phyloP scores from a whole-genome alignment of 2,113 vertebrate genomes.

The Dipodomys merriami region DNA sequence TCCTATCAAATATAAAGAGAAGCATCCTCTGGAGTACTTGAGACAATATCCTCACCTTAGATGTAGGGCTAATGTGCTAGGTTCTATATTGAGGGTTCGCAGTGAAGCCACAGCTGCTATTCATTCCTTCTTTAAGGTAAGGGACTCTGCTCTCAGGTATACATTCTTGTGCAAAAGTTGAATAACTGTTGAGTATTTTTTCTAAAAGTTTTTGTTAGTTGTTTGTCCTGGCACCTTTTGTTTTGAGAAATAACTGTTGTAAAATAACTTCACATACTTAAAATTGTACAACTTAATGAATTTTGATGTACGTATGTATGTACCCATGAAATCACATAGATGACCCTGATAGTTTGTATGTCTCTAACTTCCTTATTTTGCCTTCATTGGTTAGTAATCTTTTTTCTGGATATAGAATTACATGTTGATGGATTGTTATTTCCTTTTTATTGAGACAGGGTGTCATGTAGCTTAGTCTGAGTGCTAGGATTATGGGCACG shows the following conservation, averaged over 20 bases:
- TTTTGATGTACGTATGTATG: not conserved
- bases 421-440: not conserved
- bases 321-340: not conserved
- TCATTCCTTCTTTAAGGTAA: constrained; percentile 95
- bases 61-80: constrained; percentile 90
- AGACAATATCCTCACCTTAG: constrained; percentile 95
- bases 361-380: not conserved
- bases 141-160: not conserved
- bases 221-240: not conserved
- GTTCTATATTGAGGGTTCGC: constrained; percentile 93
- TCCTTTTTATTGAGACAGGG: not conserved
- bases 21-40: constrained; percentile 90
- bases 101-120: constrained; percentile 93
- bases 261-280: not conserved
- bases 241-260: not conserved
- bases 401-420: not conserved
- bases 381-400: not conserved
- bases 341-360: not conserved
- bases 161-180: not conserved
- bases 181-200: not conserved
- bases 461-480: not conserved
- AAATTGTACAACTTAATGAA: not conserved
- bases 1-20: constrained; percentile 93
- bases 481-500: not conserved
- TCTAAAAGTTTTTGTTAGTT: not conserved